A percentile compares a stretch with the other conserved stretches of the same genome.
phyloP scores from a whole-genome alignment of 2,113 vertebrate species.

The Chionis minor region DNA sequence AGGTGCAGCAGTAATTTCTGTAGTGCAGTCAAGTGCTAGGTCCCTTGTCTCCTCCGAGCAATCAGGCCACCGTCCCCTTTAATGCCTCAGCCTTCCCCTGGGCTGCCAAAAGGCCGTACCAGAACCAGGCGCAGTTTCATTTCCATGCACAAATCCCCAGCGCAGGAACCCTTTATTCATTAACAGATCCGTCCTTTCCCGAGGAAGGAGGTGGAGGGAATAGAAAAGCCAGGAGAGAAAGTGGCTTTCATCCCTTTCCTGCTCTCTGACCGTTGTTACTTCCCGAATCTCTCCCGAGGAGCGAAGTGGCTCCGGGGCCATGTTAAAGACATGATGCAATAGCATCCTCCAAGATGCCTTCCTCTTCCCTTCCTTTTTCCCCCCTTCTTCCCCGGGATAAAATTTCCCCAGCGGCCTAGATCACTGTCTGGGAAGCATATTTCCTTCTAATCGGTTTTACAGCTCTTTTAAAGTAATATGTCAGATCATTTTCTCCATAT shows the following conservation, averaged over 20 bases:
- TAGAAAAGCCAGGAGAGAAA: neutral
- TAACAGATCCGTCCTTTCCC: slow-evolving; percentile 57
- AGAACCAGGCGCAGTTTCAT: slow-evolving; percentile 47
- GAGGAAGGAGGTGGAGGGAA: neutral
- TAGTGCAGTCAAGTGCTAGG: slow-evolving; percentile 83
- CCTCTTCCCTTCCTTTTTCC: neutral
- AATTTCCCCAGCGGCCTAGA: slow-evolving; percentile 61
- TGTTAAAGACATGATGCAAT: neutral
- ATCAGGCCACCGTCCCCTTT: slow-evolving; percentile 79
- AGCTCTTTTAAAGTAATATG: slow-evolving; percentile 86
- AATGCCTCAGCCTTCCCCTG: slow-evolving; percentile 72
- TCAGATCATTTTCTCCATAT: slow-evolving; percentile 85
- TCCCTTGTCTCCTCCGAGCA: slow-evolving; percentile 78
- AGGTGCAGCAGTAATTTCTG: slow-evolving; percentile 86
- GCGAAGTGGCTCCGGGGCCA: neutral
- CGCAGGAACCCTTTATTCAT: slow-evolving; percentile 53
- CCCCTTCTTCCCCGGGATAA: slow-evolving; percentile 24
- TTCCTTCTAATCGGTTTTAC: slow-evolving; percentile 84
- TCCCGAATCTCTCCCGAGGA: neutral
- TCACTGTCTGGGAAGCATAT: slow-evolving; percentile 79
- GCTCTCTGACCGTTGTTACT: neutral
- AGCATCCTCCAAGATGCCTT: neutral
- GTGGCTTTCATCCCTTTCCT: neutral
- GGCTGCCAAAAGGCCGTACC: slow-evolving; percentile 66
- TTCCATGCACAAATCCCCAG: slow-evolving; percentile 71